Evolutionary conservation across 1,140 invertebrate species (phyloP), one percentile per base, ranked within the genome.

Genomic region (Sipha flava): DNA sequence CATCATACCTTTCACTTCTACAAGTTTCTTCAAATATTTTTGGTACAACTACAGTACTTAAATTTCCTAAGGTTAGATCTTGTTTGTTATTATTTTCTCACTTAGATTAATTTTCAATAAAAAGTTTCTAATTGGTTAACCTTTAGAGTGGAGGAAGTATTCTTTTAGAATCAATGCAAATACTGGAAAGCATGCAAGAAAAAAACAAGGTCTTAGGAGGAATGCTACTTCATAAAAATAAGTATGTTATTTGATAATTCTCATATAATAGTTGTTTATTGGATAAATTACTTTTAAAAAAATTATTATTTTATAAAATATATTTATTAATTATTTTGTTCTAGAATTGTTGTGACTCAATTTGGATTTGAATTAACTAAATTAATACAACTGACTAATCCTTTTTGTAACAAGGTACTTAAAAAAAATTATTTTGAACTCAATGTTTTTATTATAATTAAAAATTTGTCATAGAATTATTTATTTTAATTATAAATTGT

Each of bases 1-100:
- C 94, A 86, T 93, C 92, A 23, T 94, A 94, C 85, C 87, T 94
- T 66, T 93, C 93, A 47, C 90, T 94, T 83, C 86, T 94, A 72
- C 91, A 92, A 83, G 91, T 90, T 80, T 91, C 90, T 75, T 90
- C 91, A 23, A 91, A 92, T 85, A 90, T 92, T 82, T 94, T 94
- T 85, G 91, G 91, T 66, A 89, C 92, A 83, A 90, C 93, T 81
- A 91, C 92, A 54, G 90, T 90, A 84, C 85, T 94, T 81, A 90
- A 89, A 84, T 87, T 94, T 81, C 92, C 93, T 62, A 94, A 94
- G 87, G 92, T 93, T 83, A 83, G 82, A 40, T 47, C 3, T 49
- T 23, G 9, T 45, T 37, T 37, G 4, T 10, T 23, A 54, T 52
- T 29, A 52, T 3, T 80, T n/a, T 47, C 45, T 23, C 64, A 12